These are phyloP conservation scores for Cyanocitta stelleri DNA, from an alignment of 2,113 vertebrate genomes.

Conservation along the genomic window DNA sequence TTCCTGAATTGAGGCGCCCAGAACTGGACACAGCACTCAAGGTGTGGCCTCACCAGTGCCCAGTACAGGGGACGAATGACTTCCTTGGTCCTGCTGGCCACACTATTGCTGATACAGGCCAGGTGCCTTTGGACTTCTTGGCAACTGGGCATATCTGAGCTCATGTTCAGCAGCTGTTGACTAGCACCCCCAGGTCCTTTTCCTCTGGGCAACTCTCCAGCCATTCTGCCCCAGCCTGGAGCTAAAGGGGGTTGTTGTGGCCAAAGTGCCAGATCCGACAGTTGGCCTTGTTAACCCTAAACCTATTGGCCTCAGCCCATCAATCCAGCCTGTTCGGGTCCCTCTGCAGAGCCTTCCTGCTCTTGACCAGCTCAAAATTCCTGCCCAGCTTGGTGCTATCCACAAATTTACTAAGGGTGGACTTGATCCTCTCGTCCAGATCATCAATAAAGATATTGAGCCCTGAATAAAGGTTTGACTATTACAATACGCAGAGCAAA, in stretches of 20 bases:
- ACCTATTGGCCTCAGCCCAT: no score
- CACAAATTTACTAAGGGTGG: not conserved
- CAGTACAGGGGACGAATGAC: fast-evolving
- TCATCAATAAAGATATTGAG: not conserved
- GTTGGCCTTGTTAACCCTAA: not conserved
- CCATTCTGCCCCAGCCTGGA: not conserved
- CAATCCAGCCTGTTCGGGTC: fast-evolving
- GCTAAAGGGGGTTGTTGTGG: no score
- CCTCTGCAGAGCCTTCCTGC: not conserved
- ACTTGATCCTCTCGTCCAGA: fast-evolving
- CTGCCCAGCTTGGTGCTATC: no score
- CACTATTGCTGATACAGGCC: not conserved
- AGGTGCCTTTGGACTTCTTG: not conserved
- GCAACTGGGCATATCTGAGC: no score
- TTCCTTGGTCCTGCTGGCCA: not conserved
- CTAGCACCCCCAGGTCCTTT: not conserved
- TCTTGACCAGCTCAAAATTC: not conserved
- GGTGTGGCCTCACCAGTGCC: not conserved
- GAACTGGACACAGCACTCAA: not conserved
- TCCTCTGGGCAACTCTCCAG: not conserved
- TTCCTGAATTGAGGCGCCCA: not conserved
- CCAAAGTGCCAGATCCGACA: no score
- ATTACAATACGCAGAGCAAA: not conserved
- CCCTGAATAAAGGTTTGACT: not conserved
- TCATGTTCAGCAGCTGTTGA: not conserved